Conservation (phyloP, 2,113 vertebrate species). For the Brienomyrus longianalis region DNA sequence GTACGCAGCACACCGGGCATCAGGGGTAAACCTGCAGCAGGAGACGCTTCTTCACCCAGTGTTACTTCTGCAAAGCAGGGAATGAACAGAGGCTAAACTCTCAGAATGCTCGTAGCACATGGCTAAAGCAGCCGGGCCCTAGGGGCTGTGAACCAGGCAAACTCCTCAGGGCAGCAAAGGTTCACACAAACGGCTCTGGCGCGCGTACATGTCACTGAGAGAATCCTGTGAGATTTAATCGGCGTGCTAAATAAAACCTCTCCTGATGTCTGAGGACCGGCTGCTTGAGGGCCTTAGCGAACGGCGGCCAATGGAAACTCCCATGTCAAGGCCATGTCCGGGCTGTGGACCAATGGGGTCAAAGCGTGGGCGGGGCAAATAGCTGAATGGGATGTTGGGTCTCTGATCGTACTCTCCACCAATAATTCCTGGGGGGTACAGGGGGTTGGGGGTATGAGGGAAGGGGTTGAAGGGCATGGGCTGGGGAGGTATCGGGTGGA, state of each 20-base stretch:
- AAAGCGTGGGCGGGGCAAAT: conserved; percentile 51
- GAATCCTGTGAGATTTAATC: background rate
- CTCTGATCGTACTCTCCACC: conserved; percentile 58
- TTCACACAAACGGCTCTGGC: background rate
- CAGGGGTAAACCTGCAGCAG: background rate
- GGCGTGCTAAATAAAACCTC: conserved; percentile 57
- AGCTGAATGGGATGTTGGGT: conserved; percentile 31
- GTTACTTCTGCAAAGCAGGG: background rate
- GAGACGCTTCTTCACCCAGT: background rate
- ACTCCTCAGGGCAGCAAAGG: background rate
- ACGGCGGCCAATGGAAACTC: conserved; percentile 24
- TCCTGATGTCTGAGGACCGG: conserved; percentile 37
- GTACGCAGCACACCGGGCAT: background rate
- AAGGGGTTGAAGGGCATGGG: conserved; percentile 18
- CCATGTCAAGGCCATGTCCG: background rate
- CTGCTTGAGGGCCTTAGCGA: conserved; percentile 19
- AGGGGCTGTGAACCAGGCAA: background rate
- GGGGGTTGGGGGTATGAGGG: conserved; percentile 34
- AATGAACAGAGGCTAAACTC: background rate
- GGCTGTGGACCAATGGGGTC: conserved; percentile 42
- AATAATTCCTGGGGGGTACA: conserved; percentile 56
- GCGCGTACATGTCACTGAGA: background rate
- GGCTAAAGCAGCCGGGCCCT: background rate
- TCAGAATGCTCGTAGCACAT: background rate
- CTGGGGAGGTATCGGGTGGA: background rate